These are phyloP conservation scores for Drosophila oshimai DNA, from an alignment of 1,140 invertebrate species.

Conservation along the genomic window DNA sequence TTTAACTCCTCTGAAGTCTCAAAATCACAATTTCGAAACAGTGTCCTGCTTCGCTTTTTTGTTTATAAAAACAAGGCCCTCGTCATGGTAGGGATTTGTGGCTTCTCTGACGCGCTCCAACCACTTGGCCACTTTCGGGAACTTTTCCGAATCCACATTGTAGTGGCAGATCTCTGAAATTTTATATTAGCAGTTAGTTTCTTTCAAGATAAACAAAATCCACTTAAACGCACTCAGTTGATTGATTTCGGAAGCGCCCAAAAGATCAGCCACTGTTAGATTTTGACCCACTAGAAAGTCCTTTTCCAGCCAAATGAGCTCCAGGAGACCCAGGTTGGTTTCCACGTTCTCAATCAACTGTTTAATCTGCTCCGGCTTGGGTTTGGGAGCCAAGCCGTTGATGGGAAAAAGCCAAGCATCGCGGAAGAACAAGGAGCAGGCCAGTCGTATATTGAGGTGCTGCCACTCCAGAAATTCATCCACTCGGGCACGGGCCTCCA, in stretches of 20 bases:
- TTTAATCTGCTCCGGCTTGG: slow-evolving; percentile 82
- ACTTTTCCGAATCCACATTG: slow-evolving; percentile 83
- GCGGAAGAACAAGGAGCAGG: slow-evolving; percentile 87
- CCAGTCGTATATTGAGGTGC: slow-evolving; percentile 87
- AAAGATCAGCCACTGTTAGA: slow-evolving; percentile 89
- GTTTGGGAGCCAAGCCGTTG: slow-evolving; percentile 79
- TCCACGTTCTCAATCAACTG: slow-evolving; percentile 83
- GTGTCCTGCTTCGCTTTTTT: slow-evolving; percentile 30
- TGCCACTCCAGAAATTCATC: slow-evolving; percentile 95
- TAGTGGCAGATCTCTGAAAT: slow-evolving; percentile 85
- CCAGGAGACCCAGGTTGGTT: slow-evolving; percentile 84
- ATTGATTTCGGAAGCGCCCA: slow-evolving; percentile 91
- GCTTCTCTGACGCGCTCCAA: slow-evolving; percentile 85
- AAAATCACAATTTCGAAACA: slow-evolving; percentile 38
- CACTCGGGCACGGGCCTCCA: slow-evolving; percentile 87
- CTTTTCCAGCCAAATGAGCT: slow-evolving; percentile 86
- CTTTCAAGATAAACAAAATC: not conserved
- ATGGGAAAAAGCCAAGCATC: slow-evolving; percentile 84
- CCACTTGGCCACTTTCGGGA: slow-evolving; percentile 86
- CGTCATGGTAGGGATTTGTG: slow-evolving; percentile 86
- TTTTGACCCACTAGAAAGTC: slow-evolving; percentile 88
- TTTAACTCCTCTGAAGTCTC: not conserved
- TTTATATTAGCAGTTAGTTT: no score
- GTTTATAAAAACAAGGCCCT: slow-evolving; percentile 82
- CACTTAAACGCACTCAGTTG: slow-evolving; percentile 86